Conservation (phyloP, 2,113 vertebrate species). For the Eulacestoma nigropectus region DNA sequence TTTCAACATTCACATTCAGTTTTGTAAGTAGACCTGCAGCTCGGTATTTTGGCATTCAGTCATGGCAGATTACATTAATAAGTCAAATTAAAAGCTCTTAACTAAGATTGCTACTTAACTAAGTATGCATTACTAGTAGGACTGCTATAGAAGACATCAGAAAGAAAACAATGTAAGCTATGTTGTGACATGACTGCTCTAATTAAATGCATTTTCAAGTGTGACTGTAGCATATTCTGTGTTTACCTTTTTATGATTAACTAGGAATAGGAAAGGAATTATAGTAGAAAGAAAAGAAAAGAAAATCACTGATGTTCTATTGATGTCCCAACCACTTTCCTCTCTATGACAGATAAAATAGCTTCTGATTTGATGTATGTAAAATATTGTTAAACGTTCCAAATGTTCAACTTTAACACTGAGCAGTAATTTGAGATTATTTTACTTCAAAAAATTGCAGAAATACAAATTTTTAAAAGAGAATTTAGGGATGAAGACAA, state of each 20-base stretch:
- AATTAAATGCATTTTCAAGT: background rate
- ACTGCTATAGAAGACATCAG: background rate
- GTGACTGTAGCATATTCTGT: background rate
- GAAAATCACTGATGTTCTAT: background rate
- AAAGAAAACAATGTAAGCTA: background rate
- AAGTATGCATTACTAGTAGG: background rate
- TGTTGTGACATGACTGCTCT: background rate
- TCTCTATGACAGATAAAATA: background rate
- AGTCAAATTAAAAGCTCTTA: background rate
- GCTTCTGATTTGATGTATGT: background rate
- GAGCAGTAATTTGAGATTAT: background rate
- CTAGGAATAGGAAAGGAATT: background rate
- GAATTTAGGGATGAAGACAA: background rate
- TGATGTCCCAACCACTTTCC: background rate
- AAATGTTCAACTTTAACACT: background rate
- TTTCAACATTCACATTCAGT: background rate
- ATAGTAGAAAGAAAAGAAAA: accelerated
- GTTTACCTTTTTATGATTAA: background rate
- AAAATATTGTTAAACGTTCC: background rate
- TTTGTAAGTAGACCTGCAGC: background rate
- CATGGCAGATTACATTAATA: background rate
- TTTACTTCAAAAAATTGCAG: background rate
- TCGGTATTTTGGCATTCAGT: background rate
- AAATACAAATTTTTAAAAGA: background rate
- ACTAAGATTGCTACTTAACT: too few relatives aligned